Evolutionary conservation across 2,113 vertebrate species (phyloP).

Genomic region (Pagrus major): DNA sequence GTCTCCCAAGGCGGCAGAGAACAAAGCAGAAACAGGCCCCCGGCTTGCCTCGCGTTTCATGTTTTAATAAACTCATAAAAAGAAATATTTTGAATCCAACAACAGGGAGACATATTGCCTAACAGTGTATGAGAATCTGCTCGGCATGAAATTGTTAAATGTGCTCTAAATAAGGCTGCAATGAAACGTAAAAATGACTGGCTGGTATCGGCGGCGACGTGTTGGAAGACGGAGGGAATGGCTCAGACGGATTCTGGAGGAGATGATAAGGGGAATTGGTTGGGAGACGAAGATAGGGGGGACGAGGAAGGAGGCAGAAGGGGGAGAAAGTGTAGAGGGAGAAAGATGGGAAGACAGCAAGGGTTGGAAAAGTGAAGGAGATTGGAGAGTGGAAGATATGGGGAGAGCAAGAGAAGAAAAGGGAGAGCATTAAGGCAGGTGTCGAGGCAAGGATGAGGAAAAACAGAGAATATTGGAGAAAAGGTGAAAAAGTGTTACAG

Average conservation of each 20-base stretch:
- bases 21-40: conserved; percentile 23
- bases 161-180: conserved; percentile 39
- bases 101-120: conserved; percentile 22
- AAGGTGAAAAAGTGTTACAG: background rate
- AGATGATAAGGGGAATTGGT: conserved; percentile 18
- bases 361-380: background rate
- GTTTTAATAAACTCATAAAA: conserved; percentile 49
- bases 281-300: background rate
- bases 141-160: conserved; percentile 44
- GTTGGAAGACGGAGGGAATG: background rate
- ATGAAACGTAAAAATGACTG: conserved; percentile 43
- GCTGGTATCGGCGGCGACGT: background rate
- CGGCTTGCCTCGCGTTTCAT: conserved; percentile 11
- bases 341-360: background rate
- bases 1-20: conserved; percentile 23
- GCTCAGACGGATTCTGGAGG: conserved; percentile 29
- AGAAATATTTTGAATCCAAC: conserved; percentile 26
- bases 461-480: background rate
- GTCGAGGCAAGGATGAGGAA: background rate
- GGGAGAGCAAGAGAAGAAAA: background rate
- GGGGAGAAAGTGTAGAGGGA: background rate
- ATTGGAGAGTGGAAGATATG: background rate
- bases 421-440: background rate
- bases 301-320: background rate
- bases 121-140: conserved; percentile 24